Evolutionary conservation across 2,113 vertebrate genomes (phyloP), one percentile per base, ranked within the genome.

Genomic region (Takifugu bimaculatus): DNA sequence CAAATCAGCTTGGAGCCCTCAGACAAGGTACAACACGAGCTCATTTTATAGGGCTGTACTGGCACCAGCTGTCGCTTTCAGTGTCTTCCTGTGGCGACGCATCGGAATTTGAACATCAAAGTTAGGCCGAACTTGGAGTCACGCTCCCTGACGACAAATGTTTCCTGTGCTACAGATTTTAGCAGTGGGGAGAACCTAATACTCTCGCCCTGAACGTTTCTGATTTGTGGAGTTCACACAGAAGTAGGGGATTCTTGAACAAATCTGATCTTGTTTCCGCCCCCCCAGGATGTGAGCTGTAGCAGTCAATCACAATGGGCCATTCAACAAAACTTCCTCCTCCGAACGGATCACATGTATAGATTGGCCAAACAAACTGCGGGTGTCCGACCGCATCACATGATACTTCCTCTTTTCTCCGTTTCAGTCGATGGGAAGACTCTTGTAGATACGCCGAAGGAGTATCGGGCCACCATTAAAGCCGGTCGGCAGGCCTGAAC

Each of bases 291-390:
- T 64, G 67, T 66, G 70, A 76, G 60, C 70, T 61, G 45, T 54
- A 63, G 66, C 50, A 26, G 70, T 69, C 32, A 13, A 65, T 82
- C 80, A 86, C 83, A 89, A 82, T 81, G 72, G 68, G 62, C 64
- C 72, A 75, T 85, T 85, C 75, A 77, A 51, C 60, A 26, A 68
- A 65, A 70, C 64, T 43, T 76, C 72, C 53, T 57, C 54, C 71
- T 45, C 62, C 35, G 58, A 73, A 75, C 69, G 72, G 87, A 85
- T 86, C 72, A 75, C 75, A 78, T 75, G 42, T 56, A 74, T 57
- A 74, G 80, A 89, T 84, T 82, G 69, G 55, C 57, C 64, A 69
- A 71, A 79, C 55, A 74, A 85, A 76, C 49, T 65, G 58, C 42
- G 27, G 58, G 47, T 73, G 53, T 57, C 47, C 5, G 71, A 61